Evolutionary conservation across 2,888 invertebrate species (phyloP).

Genomic region (Yponomeuta cagnagella): DNA sequence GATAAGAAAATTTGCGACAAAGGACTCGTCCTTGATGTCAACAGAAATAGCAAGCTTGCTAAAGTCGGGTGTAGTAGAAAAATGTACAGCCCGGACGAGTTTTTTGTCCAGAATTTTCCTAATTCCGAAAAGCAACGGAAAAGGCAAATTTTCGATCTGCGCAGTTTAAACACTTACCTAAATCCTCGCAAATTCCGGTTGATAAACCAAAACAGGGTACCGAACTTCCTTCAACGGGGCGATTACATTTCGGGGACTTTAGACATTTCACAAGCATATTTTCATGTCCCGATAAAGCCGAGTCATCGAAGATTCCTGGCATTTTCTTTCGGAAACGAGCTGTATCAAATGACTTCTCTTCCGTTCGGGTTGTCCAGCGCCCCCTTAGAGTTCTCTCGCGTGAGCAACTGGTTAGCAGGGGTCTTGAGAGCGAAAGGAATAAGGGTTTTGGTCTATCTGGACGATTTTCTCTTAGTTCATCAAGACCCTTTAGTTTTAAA

Average conservation of each 20-base stretch:
- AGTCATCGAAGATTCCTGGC: background rate
- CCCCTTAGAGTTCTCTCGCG: background rate
- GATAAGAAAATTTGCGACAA: background rate
- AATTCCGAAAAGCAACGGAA: background rate
- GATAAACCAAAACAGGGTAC: background rate
- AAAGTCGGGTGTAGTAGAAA: background rate
- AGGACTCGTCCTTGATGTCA: background rate
- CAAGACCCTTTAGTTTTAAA: background rate
- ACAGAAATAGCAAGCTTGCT: background rate
- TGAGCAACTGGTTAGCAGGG: background rate
- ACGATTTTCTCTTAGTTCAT: background rate
- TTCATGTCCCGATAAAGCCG: background rate
- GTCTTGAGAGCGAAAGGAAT: background rate
- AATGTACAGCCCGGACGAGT: background rate
- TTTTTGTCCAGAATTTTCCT: background rate
- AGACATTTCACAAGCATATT: background rate
- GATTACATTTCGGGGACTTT: background rate
- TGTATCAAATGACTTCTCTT: background rate
- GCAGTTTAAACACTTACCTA: background rate
- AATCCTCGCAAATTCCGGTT: background rate
- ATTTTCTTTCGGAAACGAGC: background rate
- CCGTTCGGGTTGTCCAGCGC: background rate
- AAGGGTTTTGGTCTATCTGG: slow-evolving; percentile 4
- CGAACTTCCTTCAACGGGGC: background rate
- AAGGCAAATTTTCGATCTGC: background rate